A percentile compares a stretch with the other conserved stretches of the same genome.
Evolutionary conservation across 1,140 invertebrate species (phyloP).

Genomic region (Dinothrombium tinctorium): DNA sequence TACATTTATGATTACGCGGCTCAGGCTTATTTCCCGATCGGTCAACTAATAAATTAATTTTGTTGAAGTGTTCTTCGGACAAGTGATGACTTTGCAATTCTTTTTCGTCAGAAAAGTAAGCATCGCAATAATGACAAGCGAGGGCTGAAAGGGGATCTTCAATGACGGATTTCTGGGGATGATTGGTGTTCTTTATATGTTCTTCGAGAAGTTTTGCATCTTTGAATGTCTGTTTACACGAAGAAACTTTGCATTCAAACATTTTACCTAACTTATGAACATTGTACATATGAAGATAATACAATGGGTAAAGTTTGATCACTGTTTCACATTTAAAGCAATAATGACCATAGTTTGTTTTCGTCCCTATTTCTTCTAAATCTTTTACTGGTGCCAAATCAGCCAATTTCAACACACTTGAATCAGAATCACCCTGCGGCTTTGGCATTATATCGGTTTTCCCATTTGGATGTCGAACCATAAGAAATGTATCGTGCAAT

Average conservation of each 20-base stretch:
- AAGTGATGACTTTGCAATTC: conserved; percentile 16
- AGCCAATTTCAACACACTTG: background rate
- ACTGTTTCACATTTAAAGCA: conserved; percentile 17
- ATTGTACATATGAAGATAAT: conserved; percentile 18
- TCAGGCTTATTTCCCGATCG: conserved; percentile 17
- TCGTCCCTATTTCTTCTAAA: conserved; percentile 16
- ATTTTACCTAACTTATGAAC: conserved; percentile 16
- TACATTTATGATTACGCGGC: conserved; percentile 18
- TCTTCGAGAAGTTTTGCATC: conserved; percentile 13
- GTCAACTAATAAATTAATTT: conserved; percentile 15
- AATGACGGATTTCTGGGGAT: conserved; percentile 11
- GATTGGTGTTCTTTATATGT: conserved; percentile 6
- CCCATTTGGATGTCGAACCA: conserved; percentile 2
- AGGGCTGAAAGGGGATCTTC: conserved; percentile 6
- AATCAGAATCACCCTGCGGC: conserved; percentile 1
- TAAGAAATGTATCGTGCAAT: conserved; percentile 6
- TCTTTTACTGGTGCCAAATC: conserved; percentile 14
- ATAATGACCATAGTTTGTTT: conserved; percentile 17
- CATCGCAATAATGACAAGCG: conserved; percentile 15
- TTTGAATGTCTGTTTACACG: conserved; percentile 14
- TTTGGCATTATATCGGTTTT: conserved; percentile 7
- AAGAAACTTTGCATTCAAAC: conserved; percentile 16
- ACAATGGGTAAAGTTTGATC: conserved; percentile 17
- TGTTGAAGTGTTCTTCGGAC: conserved; percentile 17
- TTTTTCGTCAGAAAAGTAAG: conserved; percentile 16